Base-by-base conservation (phyloP, 2,888 invertebrate species). In the Chrysolina haemoptera region DNA sequence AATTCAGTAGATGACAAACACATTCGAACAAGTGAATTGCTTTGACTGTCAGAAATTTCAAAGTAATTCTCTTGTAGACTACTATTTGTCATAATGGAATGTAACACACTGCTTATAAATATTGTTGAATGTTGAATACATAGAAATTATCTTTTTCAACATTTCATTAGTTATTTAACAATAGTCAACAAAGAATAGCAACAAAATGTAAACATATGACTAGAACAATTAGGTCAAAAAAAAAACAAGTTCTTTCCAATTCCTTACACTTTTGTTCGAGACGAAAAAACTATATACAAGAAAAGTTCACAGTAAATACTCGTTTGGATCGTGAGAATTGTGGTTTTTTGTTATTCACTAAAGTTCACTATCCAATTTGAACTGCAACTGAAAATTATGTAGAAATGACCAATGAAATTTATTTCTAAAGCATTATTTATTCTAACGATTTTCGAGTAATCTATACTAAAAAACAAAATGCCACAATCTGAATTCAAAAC, bases 61-160 rank as follows among this genome's bases (percentile, higher is more conserved):
- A n/a, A 14, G 22, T n/a, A 14, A 12, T 14, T 59, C 59, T 20
- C 35, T 59, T 35, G 22, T 59, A 59, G 59, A 59, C 35, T 59
- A 35, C n/a, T 27, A 59, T 59, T 59, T 27, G 27, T 59, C 59
- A 27, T 14, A 67, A 67, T 67, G 67, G 67, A 67, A 67, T 67
- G 67, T 67, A 67, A 67, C 50, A 22, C 14, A 35, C 53, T 67
- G 67, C 67, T 59, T 59, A 59, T 59, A 35, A 59, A 59, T 59
- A 35, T 59, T 59, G 22, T 35, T 59, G 27, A 53, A 20, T 53
- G 18, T 35, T 59, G 27, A 53, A 20, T 53, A 11, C 53, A 20
- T 53, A 53, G 3, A 53, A 53, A 53, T 59, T 27, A 35, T 35
- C 27, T 27, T 10, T n/a, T 59, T 35, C 27, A 35, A 59, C 35